A percentile compares a stretch with the other conserved stretches of the same genome.
These are phyloP conservation scores for Smutsia gigantea DNA, from an alignment of 2,797 vertebrate genomes.

Conservation along the genomic window DNA sequence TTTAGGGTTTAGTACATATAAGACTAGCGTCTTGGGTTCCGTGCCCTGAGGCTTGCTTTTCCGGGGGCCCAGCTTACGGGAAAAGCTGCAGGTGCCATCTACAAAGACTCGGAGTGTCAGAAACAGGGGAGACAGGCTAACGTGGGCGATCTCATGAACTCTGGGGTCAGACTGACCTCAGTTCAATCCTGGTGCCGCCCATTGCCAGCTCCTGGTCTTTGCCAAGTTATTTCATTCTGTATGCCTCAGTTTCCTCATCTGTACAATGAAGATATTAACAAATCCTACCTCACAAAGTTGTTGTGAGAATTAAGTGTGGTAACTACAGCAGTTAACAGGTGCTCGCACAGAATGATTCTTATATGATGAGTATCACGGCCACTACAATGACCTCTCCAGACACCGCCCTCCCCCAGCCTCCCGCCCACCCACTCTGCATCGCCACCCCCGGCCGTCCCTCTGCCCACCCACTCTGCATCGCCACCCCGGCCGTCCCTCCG, in stretches of 20 bases:
- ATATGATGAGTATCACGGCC: neutral
- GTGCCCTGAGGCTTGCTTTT: neutral
- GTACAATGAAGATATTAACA: neutral
- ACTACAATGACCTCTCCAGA: neutral
- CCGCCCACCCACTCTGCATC: accelerated
- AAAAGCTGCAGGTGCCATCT: neutral
- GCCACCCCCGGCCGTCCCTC: neutral
- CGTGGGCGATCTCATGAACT: accelerated
- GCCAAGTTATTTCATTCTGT: neutral
- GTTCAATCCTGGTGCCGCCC: neutral
- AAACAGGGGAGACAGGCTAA: neutral
- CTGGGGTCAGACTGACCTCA: neutral
- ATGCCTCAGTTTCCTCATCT: neutral
- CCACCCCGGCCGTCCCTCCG: too few relatives aligned
- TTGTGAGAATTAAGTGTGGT: neutral
- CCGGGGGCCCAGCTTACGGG: too few relatives aligned
- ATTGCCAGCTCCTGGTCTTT: neutral
- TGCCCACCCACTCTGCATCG: too few relatives aligned
- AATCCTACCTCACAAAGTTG: neutral
- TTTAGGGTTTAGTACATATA: neutral
- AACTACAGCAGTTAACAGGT: neutral
- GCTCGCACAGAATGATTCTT: neutral
- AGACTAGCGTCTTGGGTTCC: neutral
- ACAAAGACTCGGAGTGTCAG: neutral
- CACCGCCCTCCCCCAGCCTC: too few relatives aligned